Evolutionary conservation across 2,797 vertebrate genomes (phyloP).

Genomic region (Coregonus sp.): DNA sequence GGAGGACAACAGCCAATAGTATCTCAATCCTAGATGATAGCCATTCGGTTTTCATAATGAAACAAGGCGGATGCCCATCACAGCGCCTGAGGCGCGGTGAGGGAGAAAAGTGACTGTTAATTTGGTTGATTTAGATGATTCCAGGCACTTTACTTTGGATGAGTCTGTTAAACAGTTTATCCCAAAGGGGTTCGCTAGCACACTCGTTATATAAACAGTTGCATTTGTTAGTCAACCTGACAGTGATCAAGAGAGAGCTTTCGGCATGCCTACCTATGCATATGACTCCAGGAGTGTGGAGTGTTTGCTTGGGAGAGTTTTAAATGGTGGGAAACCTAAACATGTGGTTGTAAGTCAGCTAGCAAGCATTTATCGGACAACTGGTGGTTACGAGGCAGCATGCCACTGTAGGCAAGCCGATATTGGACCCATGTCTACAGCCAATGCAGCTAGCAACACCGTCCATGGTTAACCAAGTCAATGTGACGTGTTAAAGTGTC

Average conservation of each 20-base stretch:
- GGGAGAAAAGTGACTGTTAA: conserved; percentile 14
- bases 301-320: background rate
- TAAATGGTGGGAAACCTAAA: background rate
- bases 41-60: conserved; percentile 41
- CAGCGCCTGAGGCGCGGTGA: background rate
- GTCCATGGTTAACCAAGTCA: background rate
- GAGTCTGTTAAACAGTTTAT: conserved; percentile 29
- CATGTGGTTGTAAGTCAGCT: background rate
- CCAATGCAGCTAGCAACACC: background rate
- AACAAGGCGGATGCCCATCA: background rate
- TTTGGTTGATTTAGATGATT: conserved; percentile 32
- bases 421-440: background rate
- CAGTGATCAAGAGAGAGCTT: conserved; percentile 22
- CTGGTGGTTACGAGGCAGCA: background rate
- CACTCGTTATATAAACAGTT: conserved; percentile 19
- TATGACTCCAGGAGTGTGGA: background rate
- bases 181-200: conserved; percentile 24
- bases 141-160: conserved; percentile 26
- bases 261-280: background rate
- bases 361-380: background rate
- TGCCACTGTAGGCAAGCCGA: background rate
- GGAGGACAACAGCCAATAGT: background rate
- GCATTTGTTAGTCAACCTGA: conserved; percentile 21
- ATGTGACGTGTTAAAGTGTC: background rate
- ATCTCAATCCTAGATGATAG: conserved; percentile 8